These are phyloP conservation scores for Brachionus paranguensis DNA, from an alignment of 1,140 invertebrate genomes.

Conservation along the genomic window DNA sequence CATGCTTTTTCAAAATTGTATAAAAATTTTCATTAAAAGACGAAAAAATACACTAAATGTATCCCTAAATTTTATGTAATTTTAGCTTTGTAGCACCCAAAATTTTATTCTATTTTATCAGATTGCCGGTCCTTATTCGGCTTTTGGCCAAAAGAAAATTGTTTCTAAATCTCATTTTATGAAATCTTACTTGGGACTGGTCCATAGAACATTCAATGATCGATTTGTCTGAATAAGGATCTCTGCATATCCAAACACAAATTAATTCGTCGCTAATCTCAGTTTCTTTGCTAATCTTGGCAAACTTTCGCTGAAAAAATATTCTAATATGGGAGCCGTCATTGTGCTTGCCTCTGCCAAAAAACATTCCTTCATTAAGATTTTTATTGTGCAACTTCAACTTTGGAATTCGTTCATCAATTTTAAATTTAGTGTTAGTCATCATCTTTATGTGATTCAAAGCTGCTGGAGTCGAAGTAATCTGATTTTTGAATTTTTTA, in stretches of 20 bases:
- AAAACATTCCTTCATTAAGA: conserved; percentile 9
- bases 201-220: conserved; percentile 28
- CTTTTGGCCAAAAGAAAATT: too few relatives aligned
- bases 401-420: not conserved
- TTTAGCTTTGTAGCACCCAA: too few relatives aligned
- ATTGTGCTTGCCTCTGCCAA: not conserved
- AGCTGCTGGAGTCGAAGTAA: conserved; percentile 13
- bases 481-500: conserved; percentile 33
- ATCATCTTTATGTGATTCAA: not conserved
- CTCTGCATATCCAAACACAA: conserved; percentile 59
- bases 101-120: too few relatives aligned
- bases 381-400: not conserved
- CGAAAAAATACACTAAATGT: too few relatives aligned
- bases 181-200: not conserved
- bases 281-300: conserved; percentile 49
- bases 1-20: too few relatives aligned
- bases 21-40: too few relatives aligned
- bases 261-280: conserved; percentile 48
- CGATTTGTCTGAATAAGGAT: conserved; percentile 49
- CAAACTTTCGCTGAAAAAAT: conserved; percentile 53
- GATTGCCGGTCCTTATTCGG: too few relatives aligned
- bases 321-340: conserved; percentile 47
- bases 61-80: too few relatives aligned
- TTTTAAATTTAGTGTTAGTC: not conserved
- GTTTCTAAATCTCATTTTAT: too few relatives aligned